phyloP scores from a whole-genome alignment of 2,888 invertebrate genomes.

The Chaetoderma sp. region DNA sequence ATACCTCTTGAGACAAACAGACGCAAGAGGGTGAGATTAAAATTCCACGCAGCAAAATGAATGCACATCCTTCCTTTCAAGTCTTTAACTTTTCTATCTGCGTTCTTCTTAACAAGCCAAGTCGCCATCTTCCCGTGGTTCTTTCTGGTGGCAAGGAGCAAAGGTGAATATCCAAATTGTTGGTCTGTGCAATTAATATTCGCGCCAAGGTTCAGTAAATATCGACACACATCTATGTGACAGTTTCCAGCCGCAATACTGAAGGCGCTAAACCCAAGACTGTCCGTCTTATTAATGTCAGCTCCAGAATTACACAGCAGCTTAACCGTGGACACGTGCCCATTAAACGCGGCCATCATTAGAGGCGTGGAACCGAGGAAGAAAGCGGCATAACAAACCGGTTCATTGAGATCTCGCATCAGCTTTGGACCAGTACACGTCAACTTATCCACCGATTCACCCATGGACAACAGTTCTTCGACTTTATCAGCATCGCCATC shows the following conservation, averaged over 20 bases:
- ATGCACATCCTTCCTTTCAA: constrained; percentile 20
- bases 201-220: constrained; percentile 40
- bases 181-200: constrained; percentile 42
- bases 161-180: constrained; percentile 44
- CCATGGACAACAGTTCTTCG: constrained; percentile 16
- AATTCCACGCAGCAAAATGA: constrained; percentile 37
- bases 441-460: constrained; percentile 16
- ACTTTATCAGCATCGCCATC: constrained; percentile 29
- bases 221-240: constrained; percentile 15
- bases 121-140: constrained; percentile 22
- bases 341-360: constrained; percentile 20
- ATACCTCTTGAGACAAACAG: constrained; percentile 9
- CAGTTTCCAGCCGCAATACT: constrained; percentile 10
- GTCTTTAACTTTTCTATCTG: constrained; percentile 17
- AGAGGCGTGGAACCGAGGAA: constrained; percentile 24
- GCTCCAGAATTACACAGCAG: constrained; percentile 17
- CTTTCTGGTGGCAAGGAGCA: constrained; percentile 43
- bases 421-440: constrained; percentile 19
- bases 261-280: constrained; percentile 18
- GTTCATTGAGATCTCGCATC: neutral
- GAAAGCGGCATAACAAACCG: constrained; percentile 3
- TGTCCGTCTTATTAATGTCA: constrained; percentile 12
- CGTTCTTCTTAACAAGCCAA: constrained; percentile 20
- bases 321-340: constrained; percentile 7
- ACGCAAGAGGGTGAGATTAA: constrained; percentile 22